Evolutionary conservation across 2,888 invertebrate species (phyloP).

Genomic region (Cremastinae sp.): DNA sequence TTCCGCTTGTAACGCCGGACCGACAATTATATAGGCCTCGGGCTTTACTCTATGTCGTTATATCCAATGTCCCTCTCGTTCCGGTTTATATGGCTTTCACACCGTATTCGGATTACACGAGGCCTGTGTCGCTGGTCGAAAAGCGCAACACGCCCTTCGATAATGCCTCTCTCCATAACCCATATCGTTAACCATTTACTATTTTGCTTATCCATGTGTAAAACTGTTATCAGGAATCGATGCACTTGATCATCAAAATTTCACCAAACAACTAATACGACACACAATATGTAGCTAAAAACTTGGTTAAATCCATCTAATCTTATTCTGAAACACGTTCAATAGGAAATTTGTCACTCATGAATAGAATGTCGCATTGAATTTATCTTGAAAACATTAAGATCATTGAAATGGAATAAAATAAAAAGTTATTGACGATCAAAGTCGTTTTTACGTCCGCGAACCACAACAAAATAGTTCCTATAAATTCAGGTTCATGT

Average conservation of each 20-base stretch:
- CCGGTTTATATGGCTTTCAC: background rate
- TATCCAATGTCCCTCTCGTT: conserved; percentile 1
- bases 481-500: too few relatives aligned
- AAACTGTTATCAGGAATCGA: background rate
- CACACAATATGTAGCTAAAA: too few relatives aligned
- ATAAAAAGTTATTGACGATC: too few relatives aligned
- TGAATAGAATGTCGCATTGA: too few relatives aligned
- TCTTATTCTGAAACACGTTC: too few relatives aligned
- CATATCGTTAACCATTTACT: background rate
- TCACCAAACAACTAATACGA: too few relatives aligned
- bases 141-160: background rate
- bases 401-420: too few relatives aligned
- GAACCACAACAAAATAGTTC: too few relatives aligned
- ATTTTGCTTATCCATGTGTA: conserved; percentile 12
- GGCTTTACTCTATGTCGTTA: background rate
- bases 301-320: too few relatives aligned
- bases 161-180: background rate
- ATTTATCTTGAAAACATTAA: too few relatives aligned
- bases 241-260: background rate
- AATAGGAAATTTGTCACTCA: too few relatives aligned
- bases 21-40: conserved; percentile 29
- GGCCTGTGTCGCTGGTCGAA: background rate
- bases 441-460: too few relatives aligned
- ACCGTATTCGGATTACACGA: background rate
- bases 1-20: conserved; percentile 5